Percentiles rank a stretch among this genome's conserved stretches.
These are phyloP conservation scores for Cerastis leucographa DNA, from an alignment of 2,888 invertebrate species.

Conservation along the genomic window DNA sequence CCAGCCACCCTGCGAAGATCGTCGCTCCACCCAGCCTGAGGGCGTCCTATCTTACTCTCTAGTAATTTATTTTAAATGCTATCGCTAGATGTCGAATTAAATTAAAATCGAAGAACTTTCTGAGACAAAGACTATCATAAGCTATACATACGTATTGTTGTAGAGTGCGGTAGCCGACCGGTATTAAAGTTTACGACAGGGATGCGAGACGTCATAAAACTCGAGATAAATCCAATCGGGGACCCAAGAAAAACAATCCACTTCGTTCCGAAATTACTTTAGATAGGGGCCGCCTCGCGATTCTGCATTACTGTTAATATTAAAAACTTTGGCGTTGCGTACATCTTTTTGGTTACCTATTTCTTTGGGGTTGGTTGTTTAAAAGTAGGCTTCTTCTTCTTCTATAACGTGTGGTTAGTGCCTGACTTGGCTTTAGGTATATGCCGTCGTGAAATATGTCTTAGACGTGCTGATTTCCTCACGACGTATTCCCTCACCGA, in stretches of 20 bases:
- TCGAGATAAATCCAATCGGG: slow-evolving; percentile 89
- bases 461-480: too few species aligned
- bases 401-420: too few species aligned
- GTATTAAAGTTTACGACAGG: slow-evolving; percentile 89
- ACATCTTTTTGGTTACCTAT: slow-evolving; percentile 16
- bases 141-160: slow-evolving; percentile 61
- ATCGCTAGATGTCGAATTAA: background rate
- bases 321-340: slow-evolving; percentile 63
- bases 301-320: slow-evolving; percentile 72
- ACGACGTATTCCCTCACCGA: too few species aligned
- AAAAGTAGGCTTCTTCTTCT: background rate
- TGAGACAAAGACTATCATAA: slow-evolving; percentile 65
- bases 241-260: slow-evolving; percentile 88
- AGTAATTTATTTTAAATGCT: background rate
- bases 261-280: slow-evolving; percentile 82
- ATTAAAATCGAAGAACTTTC: slow-evolving; percentile 22
- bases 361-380: slow-evolving; percentile 4
- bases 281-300: slow-evolving; percentile 72
- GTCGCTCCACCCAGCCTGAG: too few species aligned
- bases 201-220: slow-evolving; percentile 89
- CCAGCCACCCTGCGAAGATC: too few species aligned
- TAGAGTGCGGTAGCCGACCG: slow-evolving; percentile 83
- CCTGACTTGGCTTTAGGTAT: too few species aligned
- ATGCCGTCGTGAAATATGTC: too few species aligned
- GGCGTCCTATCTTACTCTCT: background rate